Conservation (phyloP, 2,797 vertebrate genomes). For the Erpetoichthys calabaricus region DNA sequence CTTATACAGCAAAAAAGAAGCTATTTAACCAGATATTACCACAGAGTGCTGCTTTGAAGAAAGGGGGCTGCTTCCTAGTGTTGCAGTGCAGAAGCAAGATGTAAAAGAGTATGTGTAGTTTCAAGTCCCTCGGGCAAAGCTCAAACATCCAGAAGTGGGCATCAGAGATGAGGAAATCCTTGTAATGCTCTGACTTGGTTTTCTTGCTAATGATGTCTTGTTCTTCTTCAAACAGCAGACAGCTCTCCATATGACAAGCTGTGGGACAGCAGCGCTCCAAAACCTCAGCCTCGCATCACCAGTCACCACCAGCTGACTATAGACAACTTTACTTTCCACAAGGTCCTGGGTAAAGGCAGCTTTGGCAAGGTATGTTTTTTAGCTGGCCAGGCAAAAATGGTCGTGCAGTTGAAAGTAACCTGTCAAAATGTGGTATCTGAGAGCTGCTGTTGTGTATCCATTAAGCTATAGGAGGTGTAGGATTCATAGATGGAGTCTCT, state of each 20-base stretch:
- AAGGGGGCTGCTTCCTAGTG: background rate
- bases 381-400: background rate
- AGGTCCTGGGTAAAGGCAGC: slow-evolving; percentile 94
- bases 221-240: slow-evolving; percentile 35
- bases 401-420: background rate
- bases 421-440: background rate
- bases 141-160: slow-evolving; percentile 17
- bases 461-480: background rate
- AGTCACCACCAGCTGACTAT: slow-evolving; percentile 49
- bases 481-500: background rate
- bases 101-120: background rate
- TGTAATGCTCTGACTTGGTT: background rate
- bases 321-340: slow-evolving; percentile 72
- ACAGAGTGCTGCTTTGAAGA: background rate
- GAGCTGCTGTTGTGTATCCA: background rate
- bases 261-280: slow-evolving; percentile 57
- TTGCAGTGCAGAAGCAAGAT: background rate
- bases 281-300: slow-evolving; percentile 17
- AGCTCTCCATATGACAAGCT: slow-evolving; percentile 48
- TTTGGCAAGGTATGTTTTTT: slow-evolving; percentile 76
- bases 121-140: background rate
- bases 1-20: too few species aligned
- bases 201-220: background rate
- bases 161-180: slow-evolving; percentile 32
- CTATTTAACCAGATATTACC: too few species aligned